Conservation (phyloP, 2,888 invertebrate genomes). For the Notodonta ziczac region DNA sequence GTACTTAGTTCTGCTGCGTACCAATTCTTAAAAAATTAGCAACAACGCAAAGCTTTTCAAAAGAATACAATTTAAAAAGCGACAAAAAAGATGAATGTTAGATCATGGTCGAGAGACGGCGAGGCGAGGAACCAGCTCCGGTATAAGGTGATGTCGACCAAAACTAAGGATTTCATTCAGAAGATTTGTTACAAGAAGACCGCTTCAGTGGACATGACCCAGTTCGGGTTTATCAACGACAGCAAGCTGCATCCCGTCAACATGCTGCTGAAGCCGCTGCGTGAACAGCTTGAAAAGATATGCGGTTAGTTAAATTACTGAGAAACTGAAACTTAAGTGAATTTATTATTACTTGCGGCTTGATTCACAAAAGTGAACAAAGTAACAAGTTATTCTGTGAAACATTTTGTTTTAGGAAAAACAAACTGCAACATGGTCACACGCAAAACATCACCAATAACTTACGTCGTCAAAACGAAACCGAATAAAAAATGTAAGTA, state of each 20-base stretch:
- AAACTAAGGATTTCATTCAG: conserved; percentile 55
- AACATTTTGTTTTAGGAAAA: conserved; percentile 1
- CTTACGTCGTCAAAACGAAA: background rate
- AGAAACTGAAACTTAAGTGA: too few species aligned
- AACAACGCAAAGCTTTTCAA: background rate
- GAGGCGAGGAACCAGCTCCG: background rate
- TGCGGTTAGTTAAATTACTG: conserved; percentile 34
- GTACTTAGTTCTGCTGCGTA: too few species aligned
- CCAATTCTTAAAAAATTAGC: too few species aligned
- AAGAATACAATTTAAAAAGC: background rate
- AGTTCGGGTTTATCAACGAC: conserved; percentile 56
- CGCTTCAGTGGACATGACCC: conserved; percentile 63
- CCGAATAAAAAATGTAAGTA: background rate
- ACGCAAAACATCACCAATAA: background rate
- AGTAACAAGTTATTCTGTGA: too few species aligned
- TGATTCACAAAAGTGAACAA: too few species aligned
- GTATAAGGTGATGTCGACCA: conserved; percentile 38
- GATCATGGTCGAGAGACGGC: conserved; percentile 3
- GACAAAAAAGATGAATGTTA: background rate
- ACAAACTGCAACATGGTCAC: background rate
- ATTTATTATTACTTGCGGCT: too few species aligned
- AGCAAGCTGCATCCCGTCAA: conserved; percentile 44
- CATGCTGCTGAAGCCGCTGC: conserved; percentile 46
- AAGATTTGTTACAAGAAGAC: conserved; percentile 55
- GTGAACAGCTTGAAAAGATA: conserved; percentile 46